Evolutionary conservation across 2,888 invertebrate genomes (phyloP), one percentile per base, ranked within the genome.

Genomic region (Lasioglossum pauxillum): DNA sequence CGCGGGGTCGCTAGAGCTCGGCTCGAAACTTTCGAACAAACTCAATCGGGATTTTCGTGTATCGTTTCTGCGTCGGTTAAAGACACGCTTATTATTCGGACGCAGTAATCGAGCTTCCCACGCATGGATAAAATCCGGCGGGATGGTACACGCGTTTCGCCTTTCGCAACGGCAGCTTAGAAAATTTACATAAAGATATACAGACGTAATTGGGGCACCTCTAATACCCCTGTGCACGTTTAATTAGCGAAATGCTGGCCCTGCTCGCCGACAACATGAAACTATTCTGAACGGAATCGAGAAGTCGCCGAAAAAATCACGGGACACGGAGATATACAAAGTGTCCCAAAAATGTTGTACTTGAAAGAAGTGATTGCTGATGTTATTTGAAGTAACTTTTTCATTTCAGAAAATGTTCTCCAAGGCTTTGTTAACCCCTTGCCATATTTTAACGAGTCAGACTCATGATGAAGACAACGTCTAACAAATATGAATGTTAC

Each of bases 31-130:
- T 87, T 75, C 75, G 31, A 38, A 80, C 75, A 73, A 86, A 86
- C 41, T 86, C 85, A 35, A 84, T 67, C 73, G 87, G 79, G 88
- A 90, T 23, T 86, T 88, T 89, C 79, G 77, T 64, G 81, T 71
- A 77, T 67, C 78, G 69, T 69, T 76, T 41, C 71, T 31, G 75
- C 86, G 86, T 82, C 85, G 80, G 88, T 88, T 85, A 83, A 79
- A 31, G 76, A 84, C 64, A 73, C 86, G 83, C 86, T 88, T 90
- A 90, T 90, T 88, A 91, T 83, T 81, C 82, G 38, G 41, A 44
- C 57, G 74, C 79, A 69, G 78, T 85, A 88, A 89, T 85, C 81
- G 81, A 79, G 60, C 75, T 82, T 64, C 78, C 80, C 44, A 53
- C 74, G 78, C 80, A 72, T 67, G 76, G 75, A 31, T 53, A 46